Conservation (phyloP, 2,113 vertebrate genomes). For the Peucedramus taeniatus region DNA sequence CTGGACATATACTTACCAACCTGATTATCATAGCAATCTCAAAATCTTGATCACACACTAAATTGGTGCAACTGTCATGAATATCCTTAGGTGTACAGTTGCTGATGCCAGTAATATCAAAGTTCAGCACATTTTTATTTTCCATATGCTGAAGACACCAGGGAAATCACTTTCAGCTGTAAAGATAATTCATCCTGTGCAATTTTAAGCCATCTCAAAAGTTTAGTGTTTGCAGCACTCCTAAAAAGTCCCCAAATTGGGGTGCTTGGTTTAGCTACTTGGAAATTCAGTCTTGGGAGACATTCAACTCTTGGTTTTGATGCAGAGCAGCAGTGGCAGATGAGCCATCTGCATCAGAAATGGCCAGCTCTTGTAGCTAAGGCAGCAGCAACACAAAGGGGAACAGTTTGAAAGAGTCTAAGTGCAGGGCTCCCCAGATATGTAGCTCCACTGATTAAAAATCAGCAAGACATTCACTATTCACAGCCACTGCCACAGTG, state of each 20-base stretch:
- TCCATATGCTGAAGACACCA: background rate
- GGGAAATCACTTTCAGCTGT: background rate
- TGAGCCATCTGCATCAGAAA: background rate
- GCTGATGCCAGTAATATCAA: background rate
- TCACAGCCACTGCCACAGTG: background rate
- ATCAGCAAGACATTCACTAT: background rate
- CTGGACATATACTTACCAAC: constrained; percentile 1
- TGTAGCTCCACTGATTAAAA: background rate
- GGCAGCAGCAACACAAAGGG: background rate
- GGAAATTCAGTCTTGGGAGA: background rate
- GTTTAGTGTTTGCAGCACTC: background rate
- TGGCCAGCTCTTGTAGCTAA: background rate
- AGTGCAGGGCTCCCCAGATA: background rate
- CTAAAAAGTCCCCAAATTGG: background rate
- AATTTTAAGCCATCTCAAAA: background rate
- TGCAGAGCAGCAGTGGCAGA: background rate
- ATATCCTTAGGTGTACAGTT: background rate
- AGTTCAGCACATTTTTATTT: background rate
- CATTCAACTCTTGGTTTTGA: background rate
- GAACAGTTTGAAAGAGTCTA: background rate
- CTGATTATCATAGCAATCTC: constrained; percentile 22
- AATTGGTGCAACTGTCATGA: background rate
- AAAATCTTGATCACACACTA: constrained; percentile 1
- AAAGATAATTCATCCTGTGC: background rate
- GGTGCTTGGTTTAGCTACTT: background rate